Evolutionary conservation across 2,113 vertebrate species (phyloP).

Genomic region (Paratilapia polleni): DNA sequence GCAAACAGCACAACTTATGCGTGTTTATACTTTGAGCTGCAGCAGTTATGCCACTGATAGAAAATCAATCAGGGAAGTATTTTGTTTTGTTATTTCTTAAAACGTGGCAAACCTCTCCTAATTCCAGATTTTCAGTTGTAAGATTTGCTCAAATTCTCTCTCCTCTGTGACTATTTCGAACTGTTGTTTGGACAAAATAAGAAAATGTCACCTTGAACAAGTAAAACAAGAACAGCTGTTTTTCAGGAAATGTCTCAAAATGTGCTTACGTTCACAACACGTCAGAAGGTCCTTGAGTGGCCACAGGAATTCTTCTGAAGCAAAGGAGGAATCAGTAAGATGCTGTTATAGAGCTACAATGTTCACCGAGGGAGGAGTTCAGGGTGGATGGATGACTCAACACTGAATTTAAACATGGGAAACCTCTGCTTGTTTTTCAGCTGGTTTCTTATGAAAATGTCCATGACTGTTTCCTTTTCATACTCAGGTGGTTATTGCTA

Average conservation of each 20-base stretch:
- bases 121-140: background rate
- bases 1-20: background rate
- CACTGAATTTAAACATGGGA: background rate
- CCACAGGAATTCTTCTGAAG: background rate
- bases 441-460: background rate
- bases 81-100: background rate
- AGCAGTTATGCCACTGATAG: background rate
- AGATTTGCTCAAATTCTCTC: background rate
- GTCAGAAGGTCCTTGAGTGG: background rate
- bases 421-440: background rate
- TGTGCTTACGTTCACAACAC: background rate
- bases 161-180: background rate
- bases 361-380: background rate
- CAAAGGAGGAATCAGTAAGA: background rate
- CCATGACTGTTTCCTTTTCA: background rate
- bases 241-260: background rate
- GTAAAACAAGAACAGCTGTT: background rate
- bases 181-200: background rate
- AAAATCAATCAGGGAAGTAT: background rate
- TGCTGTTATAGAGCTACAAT: background rate
- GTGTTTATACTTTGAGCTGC: background rate
- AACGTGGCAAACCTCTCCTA: background rate
- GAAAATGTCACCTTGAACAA: background rate
- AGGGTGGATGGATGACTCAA: background rate
- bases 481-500: background rate